Evolutionary conservation across 2,888 invertebrate species (phyloP), one percentile per base, ranked within the genome.

Genomic region (Drosophila nr. perissopoda): DNA sequence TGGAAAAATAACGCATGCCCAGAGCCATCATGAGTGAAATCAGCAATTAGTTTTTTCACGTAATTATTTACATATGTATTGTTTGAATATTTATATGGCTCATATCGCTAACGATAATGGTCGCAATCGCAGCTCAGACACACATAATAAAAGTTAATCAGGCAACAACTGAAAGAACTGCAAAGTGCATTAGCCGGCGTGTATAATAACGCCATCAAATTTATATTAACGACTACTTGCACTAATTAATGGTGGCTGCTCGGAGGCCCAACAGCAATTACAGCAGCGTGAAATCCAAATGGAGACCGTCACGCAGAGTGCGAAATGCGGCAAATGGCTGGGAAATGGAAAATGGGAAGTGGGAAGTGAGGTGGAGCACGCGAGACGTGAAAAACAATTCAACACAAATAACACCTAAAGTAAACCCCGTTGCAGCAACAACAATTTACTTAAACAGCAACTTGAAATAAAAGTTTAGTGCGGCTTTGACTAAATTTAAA

Each of bases 171-270:
- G 49, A 78, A 72, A 79, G 74, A 81, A 74, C 73, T 75, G 80
- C 49, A 31, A 76, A 83, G 85, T 87, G 88, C 85, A 87, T 81
- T 89, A 83, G 72, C 81, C 76, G 76, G 68, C 67, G 75, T 60
- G 78, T 78, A 84, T 79, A 81, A 82, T 81, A 75, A 40, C 63
- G 70, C 70, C 74, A 83, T 87, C 67, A 81, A 82, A 88, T 88
- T 88, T 84, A 88, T 88, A 82, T 81, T 79, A 88, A 88, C 64
- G 88, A 77, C 79, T 81, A 71, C 70, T 82, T 81, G 73, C 83
- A 68, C 70, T 79, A 82, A 81, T 82, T 82, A 81, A 79, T 79
- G 66, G 51, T 46, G 70, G 63, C 67, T 58, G 49, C 75, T 52
- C 51, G 42, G 51, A 68, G 56, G 58, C 40, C 34, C 49, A 53